These are phyloP conservation scores for Cataglyphis altisquamis DNA, from an alignment of 2,888 invertebrate genomes.

Conservation along the genomic window DNA sequence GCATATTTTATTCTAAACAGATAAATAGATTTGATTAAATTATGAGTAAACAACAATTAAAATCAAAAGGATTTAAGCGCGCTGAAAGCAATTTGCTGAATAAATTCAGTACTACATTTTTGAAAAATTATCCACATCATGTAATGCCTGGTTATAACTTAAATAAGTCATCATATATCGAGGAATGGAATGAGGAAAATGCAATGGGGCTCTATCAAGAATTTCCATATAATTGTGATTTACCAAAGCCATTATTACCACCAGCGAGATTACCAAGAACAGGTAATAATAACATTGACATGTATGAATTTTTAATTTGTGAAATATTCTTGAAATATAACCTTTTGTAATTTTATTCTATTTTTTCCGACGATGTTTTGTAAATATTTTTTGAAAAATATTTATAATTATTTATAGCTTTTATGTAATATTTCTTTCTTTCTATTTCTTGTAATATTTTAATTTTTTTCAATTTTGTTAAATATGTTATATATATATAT, in stretches of 20 bases:
- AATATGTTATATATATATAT: not conserved
- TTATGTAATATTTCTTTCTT: not conserved
- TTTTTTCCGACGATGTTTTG: not conserved
- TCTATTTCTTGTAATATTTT: not conserved
- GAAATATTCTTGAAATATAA: constrained; percentile 7
- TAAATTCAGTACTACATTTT: constrained; percentile 71
- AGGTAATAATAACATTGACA: constrained; percentile 66
- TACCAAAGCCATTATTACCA: constrained; percentile 83
- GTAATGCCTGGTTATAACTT: constrained; percentile 78
- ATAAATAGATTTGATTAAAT: not conserved
- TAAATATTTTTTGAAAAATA: not conserved
- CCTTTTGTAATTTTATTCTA: not conserved
- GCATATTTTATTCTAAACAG: not conserved
- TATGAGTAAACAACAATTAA: constrained; percentile 46
- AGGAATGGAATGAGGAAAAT: constrained; percentile 72
- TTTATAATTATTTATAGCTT: not conserved
- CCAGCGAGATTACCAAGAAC: constrained; percentile 77
- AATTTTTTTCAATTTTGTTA: not conserved
- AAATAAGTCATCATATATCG: constrained; percentile 66
- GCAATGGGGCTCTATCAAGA: constrained; percentile 73
- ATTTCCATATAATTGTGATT: constrained; percentile 81
- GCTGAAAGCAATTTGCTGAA: constrained; percentile 72
- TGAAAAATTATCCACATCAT: constrained; percentile 75
- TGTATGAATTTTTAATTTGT: not conserved
- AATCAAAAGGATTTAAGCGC: constrained; percentile 71